Evolutionary conservation across 2,888 invertebrate species (phyloP), one percentile per base, ranked within the genome.

Genomic region (Lamellibrachia satsuma): DNA sequence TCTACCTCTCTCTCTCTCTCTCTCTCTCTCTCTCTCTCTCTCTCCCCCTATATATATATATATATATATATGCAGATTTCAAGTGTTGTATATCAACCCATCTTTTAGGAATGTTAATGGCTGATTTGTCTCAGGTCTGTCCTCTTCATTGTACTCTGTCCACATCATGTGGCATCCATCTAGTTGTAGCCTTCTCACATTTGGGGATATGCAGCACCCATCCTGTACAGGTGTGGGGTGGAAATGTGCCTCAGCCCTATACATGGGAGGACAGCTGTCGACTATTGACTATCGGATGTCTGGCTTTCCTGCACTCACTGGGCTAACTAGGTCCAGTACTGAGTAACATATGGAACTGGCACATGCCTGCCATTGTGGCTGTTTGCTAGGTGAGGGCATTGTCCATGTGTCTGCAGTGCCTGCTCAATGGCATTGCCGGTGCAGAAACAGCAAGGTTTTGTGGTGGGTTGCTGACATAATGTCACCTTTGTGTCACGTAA

Each of bases 321-420:
- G 22, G 75, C 22, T 75, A 75, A 15, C 75, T 75, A 22, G 22
- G 75, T 22, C 6, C 22, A 75, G 75, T 75, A 75, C 75, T 75
- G 75, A 22, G 22, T 22, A 22, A 11, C 15, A 75, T 75, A 75
- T 75, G 75, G 75, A 75, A 75, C 75, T 75, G 6, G 75, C 75
- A 75, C 75, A 75, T n/a, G 75, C 75, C 60, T 22, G 75, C 75
- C 22, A 75, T 75, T 75, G 75, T 75, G 75, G 75, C 75, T 75
- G 75, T 0, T n/a, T 15, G 3, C 4, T 75, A 75, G 75, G 22
- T 6, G 75, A 15, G 4, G 22, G 75, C 75, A 75, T 75, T 75
- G 75, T 75, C n/a, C 75, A 75, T n/a, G 75, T 60, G 22, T 9
- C 15, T 15, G 22, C 2, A 1, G 22, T 39, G 39, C 39, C 4